Base-by-base conservation (phyloP, 2,797 vertebrate species). In the Sparidentex hasta region DNA sequence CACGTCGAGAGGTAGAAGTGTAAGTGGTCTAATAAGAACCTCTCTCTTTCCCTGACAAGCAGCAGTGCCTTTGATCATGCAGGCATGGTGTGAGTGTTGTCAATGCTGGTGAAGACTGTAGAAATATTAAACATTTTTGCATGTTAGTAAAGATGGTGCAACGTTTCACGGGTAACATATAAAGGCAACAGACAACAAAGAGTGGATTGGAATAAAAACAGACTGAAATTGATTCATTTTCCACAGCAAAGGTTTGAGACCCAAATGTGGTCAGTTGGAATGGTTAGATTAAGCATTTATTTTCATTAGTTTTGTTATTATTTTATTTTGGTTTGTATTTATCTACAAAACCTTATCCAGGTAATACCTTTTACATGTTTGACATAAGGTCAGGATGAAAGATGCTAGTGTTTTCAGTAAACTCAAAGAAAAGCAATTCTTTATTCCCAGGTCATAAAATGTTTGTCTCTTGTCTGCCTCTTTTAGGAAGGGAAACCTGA, bases 1-100 rank as follows among this genome's bases (percentile, higher is more conserved):
- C 21, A 41, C 76, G 59, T 86, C 91, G 62, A 90, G 82, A 83
- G 82, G 47, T 13, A 92, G 76, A 85, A 85, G 29, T 91, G 95
- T 96, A 89, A 91, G 93, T 87, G 27, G 2, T 68, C 3, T 23
- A 61, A 27, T 63, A 59, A 20, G 5, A 33, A 14, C 2, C 18
- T 29, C 11, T 63, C 12, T 63, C 16, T 59, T 14, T 50, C 27
- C 0, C 13, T 48, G 13, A 25, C 44, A 18, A n/a, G 14, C 44
- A 54, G 21, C 29, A 55, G 5, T 29, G 7, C 29, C 25, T 27
- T 3, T 55, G 4, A 25, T 16, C 29, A 17, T 41, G 4, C 14
- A 43, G 38, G 38, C 38, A 38, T 38, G 38, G 38, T 38, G 38
- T 11, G 38, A 38, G 33, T 14, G 3, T 58, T 62, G 11, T 46